Evolutionary conservation across 2,797 vertebrate species (phyloP), one percentile per base, ranked within the genome.

Genomic region (Oryzias dopingdopingensis): DNA sequence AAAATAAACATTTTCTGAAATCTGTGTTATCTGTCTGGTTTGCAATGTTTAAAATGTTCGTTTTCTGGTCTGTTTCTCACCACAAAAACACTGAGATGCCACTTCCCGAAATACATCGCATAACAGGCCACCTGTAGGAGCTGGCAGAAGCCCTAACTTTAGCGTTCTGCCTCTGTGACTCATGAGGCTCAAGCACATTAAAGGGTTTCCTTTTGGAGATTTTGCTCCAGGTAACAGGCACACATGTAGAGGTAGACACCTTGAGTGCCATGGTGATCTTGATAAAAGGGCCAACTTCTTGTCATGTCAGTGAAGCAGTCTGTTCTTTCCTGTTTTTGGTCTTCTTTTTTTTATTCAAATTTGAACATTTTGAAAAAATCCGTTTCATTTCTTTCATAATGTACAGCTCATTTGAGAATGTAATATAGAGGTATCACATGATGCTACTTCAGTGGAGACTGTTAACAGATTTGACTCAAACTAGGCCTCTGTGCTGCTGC

Each of bases 1-100:
- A 91, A 93, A 93, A 92, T 90, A 85, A 90, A 91, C 79, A 85
- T 82, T 88, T 92, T 93, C 88, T 90, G 85, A 80, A 90, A 88
- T 76, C 80, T 73, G 53, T 59, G 61, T 81, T 75, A 83, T 65
- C 68, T 77, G 62, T 52, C 42, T 82, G 56, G 56, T 70, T 71
- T 77, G 52, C 23, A 67, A 24, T 62, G 46, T 63, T 66, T 17
- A 37, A 61, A 74, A 49, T 41, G 7, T 48, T 40, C 23, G 14
- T 37, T 49, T 23, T 24, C 57, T 17, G 59, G 5, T 64, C 56
- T 56, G 61, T 72, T 26, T 62, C 50, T 46, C 10, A 61, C 18
- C 43, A 48, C 66, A 4, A 2, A 45, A 62, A 51, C 62, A 10
- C 50, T 74, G 42, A 44, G 59, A 70, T 63, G 51, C 71, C 49